Evolutionary conservation across 2,797 vertebrate species (phyloP).

Genomic region (Schizopygopsis malacanthus): DNA sequence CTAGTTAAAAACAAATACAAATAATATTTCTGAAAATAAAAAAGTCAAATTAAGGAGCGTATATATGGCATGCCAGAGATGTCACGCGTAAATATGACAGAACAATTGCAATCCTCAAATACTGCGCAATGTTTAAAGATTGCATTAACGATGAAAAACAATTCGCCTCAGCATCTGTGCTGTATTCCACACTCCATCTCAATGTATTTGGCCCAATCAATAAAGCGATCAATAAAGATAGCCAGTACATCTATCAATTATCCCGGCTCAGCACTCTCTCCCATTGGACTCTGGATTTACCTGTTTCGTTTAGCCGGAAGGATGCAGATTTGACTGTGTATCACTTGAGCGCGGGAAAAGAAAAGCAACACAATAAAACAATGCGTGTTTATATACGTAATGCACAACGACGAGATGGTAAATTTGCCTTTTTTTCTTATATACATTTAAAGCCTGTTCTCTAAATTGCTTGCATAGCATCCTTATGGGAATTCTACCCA

Average conservation of each 20-base stretch:
- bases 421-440: not conserved
- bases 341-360: not conserved
- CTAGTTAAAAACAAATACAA: not conserved
- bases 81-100: not conserved
- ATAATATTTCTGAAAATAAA: not conserved
- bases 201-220: slow-evolving; percentile 85
- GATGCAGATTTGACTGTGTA: slow-evolving; percentile 38
- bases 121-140: slow-evolving; percentile 72
- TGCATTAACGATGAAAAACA: slow-evolving; percentile 80
- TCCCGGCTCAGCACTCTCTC: slow-evolving; percentile 84
- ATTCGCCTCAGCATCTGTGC: slow-evolving; percentile 84
- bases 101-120: not conserved
- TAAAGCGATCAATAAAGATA: slow-evolving; percentile 85
- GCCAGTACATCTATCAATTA: slow-evolving; percentile 88
- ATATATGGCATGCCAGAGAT: not conserved
- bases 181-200: slow-evolving; percentile 86
- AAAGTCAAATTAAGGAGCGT: not conserved
- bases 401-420: not conserved
- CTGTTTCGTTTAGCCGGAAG: slow-evolving; percentile 38
- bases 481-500: not conserved
- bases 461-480: not conserved
- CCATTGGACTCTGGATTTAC: slow-evolving; percentile 71
- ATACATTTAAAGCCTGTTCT: not conserved
- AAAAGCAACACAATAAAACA: not conserved
- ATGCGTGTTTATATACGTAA: not conserved